A percentile compares a stretch with the other conserved stretches of the same genome.
Conservation (phyloP, 2,113 vertebrate species). For the Osmerus eperlanus region DNA sequence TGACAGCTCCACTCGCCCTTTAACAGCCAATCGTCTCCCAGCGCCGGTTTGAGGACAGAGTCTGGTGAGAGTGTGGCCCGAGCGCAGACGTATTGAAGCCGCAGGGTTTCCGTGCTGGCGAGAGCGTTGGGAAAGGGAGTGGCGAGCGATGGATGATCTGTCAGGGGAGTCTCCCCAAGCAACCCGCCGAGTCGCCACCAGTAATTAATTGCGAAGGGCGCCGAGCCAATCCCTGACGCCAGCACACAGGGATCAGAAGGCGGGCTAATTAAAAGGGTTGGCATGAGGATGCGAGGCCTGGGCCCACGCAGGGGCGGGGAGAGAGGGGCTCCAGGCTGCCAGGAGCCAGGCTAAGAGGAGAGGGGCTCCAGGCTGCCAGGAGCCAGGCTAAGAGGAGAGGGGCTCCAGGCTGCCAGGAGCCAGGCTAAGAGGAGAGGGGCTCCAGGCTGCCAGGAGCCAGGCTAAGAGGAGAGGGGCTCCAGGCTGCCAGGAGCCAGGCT, state of each 20-base stretch:
- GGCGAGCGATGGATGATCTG: neutral
- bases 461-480: slow-evolving; percentile 14
- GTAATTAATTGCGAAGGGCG: slow-evolving; percentile 48
- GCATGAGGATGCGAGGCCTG: slow-evolving; percentile 28
- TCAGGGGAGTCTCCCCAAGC: slow-evolving; percentile 8
- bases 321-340: slow-evolving; percentile 16
- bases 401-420: slow-evolving; percentile 28
- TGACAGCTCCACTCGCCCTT: too few relatives aligned
- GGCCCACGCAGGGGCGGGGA: slow-evolving; percentile 1
- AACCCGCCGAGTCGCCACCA: slow-evolving; percentile 32
- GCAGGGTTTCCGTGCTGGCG: too few relatives aligned
- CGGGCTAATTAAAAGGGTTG: slow-evolving; percentile 54
- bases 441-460: slow-evolving; percentile 30
- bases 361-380: slow-evolving; percentile 26
- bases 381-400: slow-evolving; percentile 21
- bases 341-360: slow-evolving; percentile 30
- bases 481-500: slow-evolving; percentile 33
- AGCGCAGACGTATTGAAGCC: too few relatives aligned
- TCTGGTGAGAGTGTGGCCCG: too few relatives aligned
- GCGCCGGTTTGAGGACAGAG: too few relatives aligned
- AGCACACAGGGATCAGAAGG: slow-evolving; percentile 41
- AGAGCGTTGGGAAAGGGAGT: neutral
- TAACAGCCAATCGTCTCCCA: too few relatives aligned
- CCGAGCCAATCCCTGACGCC: slow-evolving; percentile 42
- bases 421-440: slow-evolving; percentile 19